phyloP scores from a whole-genome alignment of 2,113 vertebrate species.

The Sander lucioperca region DNA sequence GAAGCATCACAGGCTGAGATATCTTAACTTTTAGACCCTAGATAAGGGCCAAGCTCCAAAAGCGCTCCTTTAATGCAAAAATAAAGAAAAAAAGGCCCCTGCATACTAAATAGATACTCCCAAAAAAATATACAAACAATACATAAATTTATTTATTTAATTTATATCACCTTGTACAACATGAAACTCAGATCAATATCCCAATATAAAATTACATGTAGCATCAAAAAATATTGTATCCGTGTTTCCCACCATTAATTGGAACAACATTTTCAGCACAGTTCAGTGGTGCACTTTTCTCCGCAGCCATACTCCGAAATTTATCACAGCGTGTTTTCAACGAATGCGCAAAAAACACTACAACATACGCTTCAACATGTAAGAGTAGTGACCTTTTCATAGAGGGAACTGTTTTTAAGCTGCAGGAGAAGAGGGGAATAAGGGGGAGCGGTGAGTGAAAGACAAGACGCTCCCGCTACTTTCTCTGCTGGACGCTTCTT shows the following conservation, averaged over 20 bases:
- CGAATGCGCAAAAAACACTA: not conserved
- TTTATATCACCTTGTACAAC: not conserved
- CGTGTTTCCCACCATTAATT: not conserved
- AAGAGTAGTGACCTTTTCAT: constrained; percentile 69
- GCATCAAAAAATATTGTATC: not conserved
- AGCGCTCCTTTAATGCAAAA: too few relatives aligned
- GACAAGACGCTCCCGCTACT: constrained; percentile 19
- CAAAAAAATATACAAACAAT: not conserved
- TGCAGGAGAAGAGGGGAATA: constrained; percentile 6
- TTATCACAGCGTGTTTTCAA: not conserved
- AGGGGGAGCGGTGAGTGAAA: constrained; percentile 35
- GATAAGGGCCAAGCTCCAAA: not conserved
- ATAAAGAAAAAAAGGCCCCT: not conserved
- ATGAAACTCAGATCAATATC: not conserved
- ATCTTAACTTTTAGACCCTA: not conserved
- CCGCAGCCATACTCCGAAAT: not conserved
- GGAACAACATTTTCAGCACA: not conserved
- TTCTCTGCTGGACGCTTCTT: constrained; percentile 39
- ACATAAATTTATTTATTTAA: not conserved
- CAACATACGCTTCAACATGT: constrained; percentile 55
- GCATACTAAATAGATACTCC: not conserved
- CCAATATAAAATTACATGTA: not conserved
- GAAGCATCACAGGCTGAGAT: not conserved
- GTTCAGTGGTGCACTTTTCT: not conserved
- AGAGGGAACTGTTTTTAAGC: constrained; percentile 30